Conservation (phyloP, 2,113 vertebrate species). For the Cettia cetti region DNA sequence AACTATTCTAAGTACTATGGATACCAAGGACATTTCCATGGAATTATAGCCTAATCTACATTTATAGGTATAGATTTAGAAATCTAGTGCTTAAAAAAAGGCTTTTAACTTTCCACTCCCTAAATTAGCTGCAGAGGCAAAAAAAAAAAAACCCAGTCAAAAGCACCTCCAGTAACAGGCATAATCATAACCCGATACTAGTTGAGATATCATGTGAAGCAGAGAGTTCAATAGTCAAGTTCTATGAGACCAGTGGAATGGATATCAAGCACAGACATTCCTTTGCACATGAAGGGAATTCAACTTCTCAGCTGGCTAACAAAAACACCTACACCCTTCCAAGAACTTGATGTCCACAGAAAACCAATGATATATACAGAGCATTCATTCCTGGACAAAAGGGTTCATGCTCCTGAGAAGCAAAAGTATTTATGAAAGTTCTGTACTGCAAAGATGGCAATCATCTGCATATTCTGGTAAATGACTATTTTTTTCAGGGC, state of each 20-base stretch:
- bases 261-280: background rate
- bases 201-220: background rate
- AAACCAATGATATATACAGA: background rate
- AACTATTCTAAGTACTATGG: background rate
- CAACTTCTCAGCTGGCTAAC: background rate
- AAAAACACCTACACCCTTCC: background rate
- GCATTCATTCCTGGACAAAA: background rate
- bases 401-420: background rate
- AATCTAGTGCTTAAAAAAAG: background rate
- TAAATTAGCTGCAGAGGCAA: background rate
- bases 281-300: background rate
- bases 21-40: background rate
- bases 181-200: background rate
- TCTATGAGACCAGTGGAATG: background rate
- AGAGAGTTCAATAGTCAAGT: background rate
- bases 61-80: background rate
- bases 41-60: background rate
- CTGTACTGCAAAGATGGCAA: background rate
- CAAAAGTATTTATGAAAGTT: background rate
- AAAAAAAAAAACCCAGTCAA: background rate
- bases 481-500: background rate
- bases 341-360: background rate
- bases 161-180: background rate
- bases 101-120: background rate
- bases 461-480: background rate